Evolutionary conservation across 2,888 invertebrate genomes (phyloP).

Genomic region (Ormyrus nitidulus): DNA sequence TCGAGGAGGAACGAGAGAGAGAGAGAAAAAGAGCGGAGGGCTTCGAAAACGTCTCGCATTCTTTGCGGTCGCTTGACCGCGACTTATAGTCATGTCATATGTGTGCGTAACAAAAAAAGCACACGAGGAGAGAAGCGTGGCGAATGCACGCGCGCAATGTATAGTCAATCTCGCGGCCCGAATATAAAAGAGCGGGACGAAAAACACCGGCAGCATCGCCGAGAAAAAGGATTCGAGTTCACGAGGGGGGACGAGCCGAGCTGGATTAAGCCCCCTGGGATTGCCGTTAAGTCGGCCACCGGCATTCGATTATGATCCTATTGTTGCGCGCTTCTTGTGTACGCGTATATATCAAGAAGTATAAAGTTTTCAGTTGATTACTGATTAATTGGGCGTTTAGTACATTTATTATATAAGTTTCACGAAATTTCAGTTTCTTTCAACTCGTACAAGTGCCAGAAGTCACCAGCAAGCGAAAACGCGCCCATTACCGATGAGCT

Average conservation of each 20-base stretch:
- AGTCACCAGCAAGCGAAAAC: background rate
- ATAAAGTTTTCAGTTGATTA: background rate
- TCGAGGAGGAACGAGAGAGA: background rate
- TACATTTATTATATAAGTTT: too few species aligned
- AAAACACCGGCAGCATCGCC: background rate
- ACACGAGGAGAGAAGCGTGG: conserved; percentile 32
- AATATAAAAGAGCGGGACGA: conserved; percentile 25
- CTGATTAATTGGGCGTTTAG: too few species aligned
- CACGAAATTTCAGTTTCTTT: too few species aligned
- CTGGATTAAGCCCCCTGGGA: conserved; percentile 36
- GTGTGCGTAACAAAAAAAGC: conserved; percentile 25
- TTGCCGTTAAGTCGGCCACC: background rate
- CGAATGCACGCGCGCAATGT: conserved; percentile 18
- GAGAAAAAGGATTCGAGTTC: conserved; percentile 40
- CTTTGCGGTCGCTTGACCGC: conserved; percentile 54
- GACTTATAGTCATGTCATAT: conserved; percentile 56
- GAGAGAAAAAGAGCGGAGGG: conserved; percentile 7
- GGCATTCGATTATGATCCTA: conserved; percentile 6
- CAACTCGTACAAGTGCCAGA: background rate
- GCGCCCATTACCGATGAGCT: conserved; percentile 2
- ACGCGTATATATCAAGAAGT: background rate
- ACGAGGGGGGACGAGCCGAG: conserved; percentile 6
- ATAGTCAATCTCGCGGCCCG: background rate
- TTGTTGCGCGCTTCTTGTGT: conserved; percentile 1
- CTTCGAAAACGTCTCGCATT: conserved; percentile 47